A percentile compares a stretch with the other conserved stretches of the same genome.
These are phyloP conservation scores for Muscidifurax raptorellus DNA, from an alignment of 1,140 invertebrate genomes.

Conservation along the genomic window DNA sequence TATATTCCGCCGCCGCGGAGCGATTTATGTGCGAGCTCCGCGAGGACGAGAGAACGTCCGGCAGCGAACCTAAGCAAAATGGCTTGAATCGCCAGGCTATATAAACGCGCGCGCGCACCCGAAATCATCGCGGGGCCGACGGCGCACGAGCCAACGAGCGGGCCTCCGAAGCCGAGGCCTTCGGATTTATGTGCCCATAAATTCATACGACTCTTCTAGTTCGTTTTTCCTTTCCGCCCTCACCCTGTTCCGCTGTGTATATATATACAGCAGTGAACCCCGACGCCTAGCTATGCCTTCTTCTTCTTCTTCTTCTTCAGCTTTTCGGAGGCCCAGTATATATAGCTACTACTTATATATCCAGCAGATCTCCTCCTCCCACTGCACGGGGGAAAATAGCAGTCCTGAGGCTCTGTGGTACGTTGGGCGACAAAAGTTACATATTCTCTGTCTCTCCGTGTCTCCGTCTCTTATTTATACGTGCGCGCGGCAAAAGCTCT, in stretches of 20 bases:
- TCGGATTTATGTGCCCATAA: constrained; percentile 73
- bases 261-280: too few species aligned
- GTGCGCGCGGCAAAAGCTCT: background rate
- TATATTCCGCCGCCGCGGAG: constrained; percentile 48
- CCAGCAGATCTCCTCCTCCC: too few species aligned
- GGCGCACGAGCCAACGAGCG: constrained; percentile 47
- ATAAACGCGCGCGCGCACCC: constrained; percentile 53
- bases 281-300: background rate
- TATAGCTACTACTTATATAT: too few species aligned
- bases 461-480: background rate
- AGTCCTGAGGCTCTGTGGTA: background rate
- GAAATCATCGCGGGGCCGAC: constrained; percentile 62
- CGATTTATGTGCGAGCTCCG: constrained; percentile 59
- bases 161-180: constrained; percentile 59
- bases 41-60: constrained; percentile 53
- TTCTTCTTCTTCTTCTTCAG: background rate
- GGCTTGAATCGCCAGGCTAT: constrained; percentile 49
- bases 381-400: background rate
- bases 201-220: constrained; percentile 70
- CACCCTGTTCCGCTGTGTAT: constrained; percentile 48
- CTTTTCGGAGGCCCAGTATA: too few species aligned
- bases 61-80: constrained; percentile 38
- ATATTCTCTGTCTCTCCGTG: background rate
- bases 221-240: constrained; percentile 69
- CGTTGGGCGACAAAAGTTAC: background rate